Percentiles rank a stretch among this genome's conserved stretches.
These are phyloP conservation scores for Entelurus aequoreus DNA, from an alignment of 2,113 vertebrate genomes.

Conservation along the genomic window DNA sequence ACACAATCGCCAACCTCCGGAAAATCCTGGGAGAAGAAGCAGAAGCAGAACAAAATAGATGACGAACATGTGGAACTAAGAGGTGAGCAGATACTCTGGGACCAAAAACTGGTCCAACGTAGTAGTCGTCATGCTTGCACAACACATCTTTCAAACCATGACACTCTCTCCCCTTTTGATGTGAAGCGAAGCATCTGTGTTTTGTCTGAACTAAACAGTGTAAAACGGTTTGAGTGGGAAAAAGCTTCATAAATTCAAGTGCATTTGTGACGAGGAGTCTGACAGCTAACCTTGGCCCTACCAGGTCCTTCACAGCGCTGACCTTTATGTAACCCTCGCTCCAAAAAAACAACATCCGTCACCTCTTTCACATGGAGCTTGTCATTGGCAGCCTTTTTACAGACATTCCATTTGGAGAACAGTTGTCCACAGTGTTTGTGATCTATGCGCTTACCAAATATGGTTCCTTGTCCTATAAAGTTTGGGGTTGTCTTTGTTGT, in stretches of 20 bases:
- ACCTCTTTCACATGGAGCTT: not conserved
- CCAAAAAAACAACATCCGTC: not conserved
- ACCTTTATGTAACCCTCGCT: not conserved
- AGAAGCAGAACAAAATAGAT: conserved; percentile 40
- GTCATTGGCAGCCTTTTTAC: not conserved
- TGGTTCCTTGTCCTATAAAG: too few species aligned
- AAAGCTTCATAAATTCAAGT: not conserved
- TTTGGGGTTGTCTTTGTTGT: too few species aligned
- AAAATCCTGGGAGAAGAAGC: conserved; percentile 57
- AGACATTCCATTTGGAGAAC: not conserved
- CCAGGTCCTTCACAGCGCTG: not conserved
- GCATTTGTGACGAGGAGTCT: not conserved
- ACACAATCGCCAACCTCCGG: conserved; percentile 32
- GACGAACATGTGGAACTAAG: conserved; percentile 62
- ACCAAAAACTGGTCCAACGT: conserved; percentile 67
- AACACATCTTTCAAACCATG: conserved; percentile 29
- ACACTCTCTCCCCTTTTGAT: not conserved
- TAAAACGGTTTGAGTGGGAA: not conserved
- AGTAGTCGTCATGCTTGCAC: conserved; percentile 52
- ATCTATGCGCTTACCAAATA: too few species aligned
- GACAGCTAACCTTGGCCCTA: not conserved
- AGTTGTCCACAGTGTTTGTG: not conserved
- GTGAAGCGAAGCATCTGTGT: conserved; percentile 1
- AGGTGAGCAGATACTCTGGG: conserved; percentile 57
- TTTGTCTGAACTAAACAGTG: conserved; percentile 4